phyloP scores from a whole-genome alignment of 2,888 invertebrate genomes.

The Orthonychiurus folsomi region DNA sequence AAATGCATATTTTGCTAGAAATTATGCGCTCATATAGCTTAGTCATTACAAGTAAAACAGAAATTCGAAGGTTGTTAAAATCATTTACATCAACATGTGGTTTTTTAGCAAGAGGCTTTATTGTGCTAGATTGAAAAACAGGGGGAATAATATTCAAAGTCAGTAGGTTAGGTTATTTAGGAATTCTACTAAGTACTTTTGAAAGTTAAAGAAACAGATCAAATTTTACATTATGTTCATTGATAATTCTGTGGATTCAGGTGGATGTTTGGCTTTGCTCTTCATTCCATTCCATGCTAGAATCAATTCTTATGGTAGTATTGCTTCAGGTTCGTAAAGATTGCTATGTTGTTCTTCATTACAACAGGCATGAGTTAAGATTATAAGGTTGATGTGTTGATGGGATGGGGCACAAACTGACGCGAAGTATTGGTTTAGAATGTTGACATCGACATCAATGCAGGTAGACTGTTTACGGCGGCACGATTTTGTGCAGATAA shows the following conservation, averaged over 20 bases:
- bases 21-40: neutral
- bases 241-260: neutral
- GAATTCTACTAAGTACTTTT: neutral
- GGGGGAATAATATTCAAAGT: neutral
- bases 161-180: neutral
- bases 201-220: neutral
- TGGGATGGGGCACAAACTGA: too few species aligned
- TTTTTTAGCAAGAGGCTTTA: neutral
- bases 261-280: neutral
- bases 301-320: too few species aligned
- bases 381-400: too few species aligned
- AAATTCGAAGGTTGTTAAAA: slow-evolving; percentile 1
- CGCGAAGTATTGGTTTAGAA: too few species aligned
- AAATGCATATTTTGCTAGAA: neutral
- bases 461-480: too few species aligned
- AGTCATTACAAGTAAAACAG: neutral
- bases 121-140: neutral
- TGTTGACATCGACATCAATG: too few species aligned
- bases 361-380: too few species aligned
- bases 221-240: neutral
- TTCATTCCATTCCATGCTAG: neutral
- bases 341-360: too few species aligned
- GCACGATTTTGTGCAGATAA: too few species aligned
- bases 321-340: too few species aligned
- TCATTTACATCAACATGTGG: neutral